These are phyloP conservation scores for Lasioglossum calceatum DNA, from an alignment of 2,888 invertebrate genomes.

Conservation along the genomic window DNA sequence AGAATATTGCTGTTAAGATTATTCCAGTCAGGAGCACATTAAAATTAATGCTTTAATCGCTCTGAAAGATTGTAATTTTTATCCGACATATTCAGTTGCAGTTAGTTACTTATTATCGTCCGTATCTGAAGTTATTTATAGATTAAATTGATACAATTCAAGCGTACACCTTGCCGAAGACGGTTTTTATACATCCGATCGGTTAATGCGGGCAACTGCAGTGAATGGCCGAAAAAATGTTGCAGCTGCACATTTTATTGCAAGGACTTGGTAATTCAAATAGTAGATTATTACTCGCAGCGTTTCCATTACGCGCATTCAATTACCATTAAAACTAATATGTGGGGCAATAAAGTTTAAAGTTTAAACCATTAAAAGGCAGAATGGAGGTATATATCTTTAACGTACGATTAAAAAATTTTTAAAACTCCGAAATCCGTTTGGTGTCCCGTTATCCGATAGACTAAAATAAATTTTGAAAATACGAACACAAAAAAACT, in stretches of 20 bases:
- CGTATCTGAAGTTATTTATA: not conserved
- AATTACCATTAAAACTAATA: not conserved
- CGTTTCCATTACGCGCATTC: not conserved
- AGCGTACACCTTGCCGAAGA: not conserved
- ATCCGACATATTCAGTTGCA: not conserved
- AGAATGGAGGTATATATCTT: not conserved
- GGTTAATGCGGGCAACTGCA: constrained; percentile 8
- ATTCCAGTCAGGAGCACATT: too few relatives aligned
- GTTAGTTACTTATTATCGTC: not conserved
- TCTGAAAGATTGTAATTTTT: not conserved
- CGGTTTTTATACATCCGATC: not conserved
- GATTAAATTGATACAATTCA: not conserved
- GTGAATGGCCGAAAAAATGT: not conserved
- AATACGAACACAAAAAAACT: not conserved
- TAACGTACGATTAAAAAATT: not conserved
- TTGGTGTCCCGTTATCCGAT: not conserved
- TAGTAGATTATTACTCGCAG: constrained; percentile 1
- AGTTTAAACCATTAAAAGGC: not conserved
- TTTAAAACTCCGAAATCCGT: not conserved
- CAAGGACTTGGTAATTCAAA: not conserved
- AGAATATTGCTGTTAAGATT: too few relatives aligned
- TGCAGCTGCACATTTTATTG: constrained; percentile 25
- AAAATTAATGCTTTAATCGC: too few relatives aligned
- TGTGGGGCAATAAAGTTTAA: not conserved
- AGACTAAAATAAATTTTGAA: not conserved